phyloP scores from a whole-genome alignment of 2,113 vertebrate genomes.

The Machaerirhynchus nigripectus region DNA sequence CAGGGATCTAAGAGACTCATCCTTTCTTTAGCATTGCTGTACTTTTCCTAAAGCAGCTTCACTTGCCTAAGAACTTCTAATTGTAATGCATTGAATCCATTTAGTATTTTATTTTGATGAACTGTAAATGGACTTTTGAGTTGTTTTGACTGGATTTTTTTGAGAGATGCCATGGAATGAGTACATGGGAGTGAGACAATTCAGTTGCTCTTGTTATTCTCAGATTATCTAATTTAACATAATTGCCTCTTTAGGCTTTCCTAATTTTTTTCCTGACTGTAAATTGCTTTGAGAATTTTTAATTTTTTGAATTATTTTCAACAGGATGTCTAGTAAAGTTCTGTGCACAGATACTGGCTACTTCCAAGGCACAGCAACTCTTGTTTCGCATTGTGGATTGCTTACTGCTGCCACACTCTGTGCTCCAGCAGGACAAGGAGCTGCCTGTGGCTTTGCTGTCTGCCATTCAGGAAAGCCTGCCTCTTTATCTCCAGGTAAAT shows the following conservation, averaged over 20 bases:
- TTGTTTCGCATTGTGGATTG: slow-evolving; percentile 91
- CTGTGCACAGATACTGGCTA: slow-evolving; percentile 91
- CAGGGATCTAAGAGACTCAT: not conserved
- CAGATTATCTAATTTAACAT: not conserved
- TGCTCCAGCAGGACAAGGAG: slow-evolving; percentile 89
- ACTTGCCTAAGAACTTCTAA: not conserved
- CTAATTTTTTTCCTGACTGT: not conserved
- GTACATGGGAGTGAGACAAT: not conserved
- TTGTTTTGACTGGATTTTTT: not conserved
- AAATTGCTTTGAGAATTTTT: not conserved
- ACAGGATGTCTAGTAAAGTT: slow-evolving; percentile 91
- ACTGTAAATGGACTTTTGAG: not conserved
- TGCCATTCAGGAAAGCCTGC: slow-evolving; percentile 87
- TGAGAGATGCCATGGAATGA: not conserved
- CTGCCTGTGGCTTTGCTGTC: slow-evolving; percentile 74
- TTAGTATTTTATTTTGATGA: not conserved
- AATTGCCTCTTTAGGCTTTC: not conserved
- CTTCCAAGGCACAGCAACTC: slow-evolving; percentile 90
- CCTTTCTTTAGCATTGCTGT: not conserved
- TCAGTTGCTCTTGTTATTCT: not conserved
- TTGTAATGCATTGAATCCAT: not conserved
- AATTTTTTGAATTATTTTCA: not conserved
- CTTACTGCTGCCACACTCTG: slow-evolving; percentile 86
- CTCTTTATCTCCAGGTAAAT: slow-evolving; percentile 90
- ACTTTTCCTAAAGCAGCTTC: not conserved